Conservation (phyloP, 2,797 vertebrate genomes). For the Notamacropus eugenii region DNA sequence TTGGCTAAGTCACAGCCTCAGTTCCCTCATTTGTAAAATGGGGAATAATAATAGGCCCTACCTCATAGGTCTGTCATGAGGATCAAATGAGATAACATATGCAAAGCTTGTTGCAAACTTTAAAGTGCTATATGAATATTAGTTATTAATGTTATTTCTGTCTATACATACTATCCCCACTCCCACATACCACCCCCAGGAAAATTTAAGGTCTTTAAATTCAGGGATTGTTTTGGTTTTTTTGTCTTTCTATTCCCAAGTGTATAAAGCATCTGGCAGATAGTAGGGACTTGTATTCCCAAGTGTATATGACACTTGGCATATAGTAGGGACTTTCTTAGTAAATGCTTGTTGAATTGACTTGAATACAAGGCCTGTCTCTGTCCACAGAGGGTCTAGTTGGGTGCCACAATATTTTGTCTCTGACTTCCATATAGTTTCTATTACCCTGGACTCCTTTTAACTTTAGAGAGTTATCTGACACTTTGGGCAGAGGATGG, state of each 20-base stretch:
- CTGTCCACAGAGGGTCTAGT: background rate
- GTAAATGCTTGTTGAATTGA: background rate
- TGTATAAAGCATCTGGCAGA: too few species aligned
- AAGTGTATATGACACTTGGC: background rate
- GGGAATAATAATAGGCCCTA: background rate
- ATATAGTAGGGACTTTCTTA: background rate
- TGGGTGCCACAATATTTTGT: background rate
- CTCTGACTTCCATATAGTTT: background rate
- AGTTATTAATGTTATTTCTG: background rate
- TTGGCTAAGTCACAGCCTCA: background rate
- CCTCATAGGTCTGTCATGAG: background rate
- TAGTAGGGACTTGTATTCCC: too few species aligned
- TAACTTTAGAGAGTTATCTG: background rate
- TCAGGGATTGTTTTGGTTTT: background rate
- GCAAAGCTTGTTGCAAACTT: background rate
- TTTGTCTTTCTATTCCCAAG: background rate
- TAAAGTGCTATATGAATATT: background rate
- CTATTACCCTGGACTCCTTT: background rate
- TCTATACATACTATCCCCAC: background rate
- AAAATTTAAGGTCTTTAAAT: background rate
- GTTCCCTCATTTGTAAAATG: background rate
- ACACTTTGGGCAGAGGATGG: background rate
- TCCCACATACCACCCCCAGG: background rate
- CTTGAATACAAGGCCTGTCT: background rate
- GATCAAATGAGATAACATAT: background rate